Percentiles rank a stretch among this genome's conserved stretches.
These are phyloP conservation scores for Toxostoma redivivum DNA, from an alignment of 2,113 vertebrate species.

Conservation along the genomic window DNA sequence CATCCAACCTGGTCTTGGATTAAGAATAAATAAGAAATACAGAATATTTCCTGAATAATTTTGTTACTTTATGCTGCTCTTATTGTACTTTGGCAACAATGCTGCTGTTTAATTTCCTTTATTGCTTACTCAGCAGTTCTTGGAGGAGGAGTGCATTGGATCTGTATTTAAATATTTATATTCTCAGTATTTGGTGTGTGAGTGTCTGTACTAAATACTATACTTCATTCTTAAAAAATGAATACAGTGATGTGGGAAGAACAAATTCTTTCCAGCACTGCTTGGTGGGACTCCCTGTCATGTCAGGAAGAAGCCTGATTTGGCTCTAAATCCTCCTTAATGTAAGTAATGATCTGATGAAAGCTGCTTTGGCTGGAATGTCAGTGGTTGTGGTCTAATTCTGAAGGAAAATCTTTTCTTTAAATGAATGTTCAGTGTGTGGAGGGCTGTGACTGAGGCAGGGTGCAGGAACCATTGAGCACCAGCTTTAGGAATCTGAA, in stretches of 20 bases:
- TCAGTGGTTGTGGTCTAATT: slow-evolving; percentile 36
- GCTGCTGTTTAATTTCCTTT: not conserved
- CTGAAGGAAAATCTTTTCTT: slow-evolving; percentile 29
- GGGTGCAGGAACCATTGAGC: not conserved
- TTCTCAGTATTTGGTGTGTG: not conserved
- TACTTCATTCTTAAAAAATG: not conserved
- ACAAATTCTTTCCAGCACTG: not conserved
- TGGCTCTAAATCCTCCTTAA: slow-evolving; percentile 45
- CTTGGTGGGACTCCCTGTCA: slow-evolving; percentile 12
- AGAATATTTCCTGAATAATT: not conserved
- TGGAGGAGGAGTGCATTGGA: not conserved
- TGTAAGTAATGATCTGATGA: slow-evolving; percentile 51
- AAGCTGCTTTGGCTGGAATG: slow-evolving; percentile 57
- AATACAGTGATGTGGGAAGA: not conserved
- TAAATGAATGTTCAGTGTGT: not conserved
- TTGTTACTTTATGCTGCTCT: not conserved
- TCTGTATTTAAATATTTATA: not conserved
- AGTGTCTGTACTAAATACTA: not conserved
- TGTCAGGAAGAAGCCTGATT: slow-evolving; percentile 25
- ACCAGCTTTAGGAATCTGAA: not conserved
- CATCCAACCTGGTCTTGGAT: not conserved
- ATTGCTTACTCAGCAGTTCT: not conserved
- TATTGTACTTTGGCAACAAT: not conserved
- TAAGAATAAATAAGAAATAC: not conserved
- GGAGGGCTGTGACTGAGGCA: not conserved